Evolutionary conservation across 2,797 vertebrate genomes (phyloP), one percentile per base, ranked within the genome.

Genomic region (Mionectes olivaceus): DNA sequence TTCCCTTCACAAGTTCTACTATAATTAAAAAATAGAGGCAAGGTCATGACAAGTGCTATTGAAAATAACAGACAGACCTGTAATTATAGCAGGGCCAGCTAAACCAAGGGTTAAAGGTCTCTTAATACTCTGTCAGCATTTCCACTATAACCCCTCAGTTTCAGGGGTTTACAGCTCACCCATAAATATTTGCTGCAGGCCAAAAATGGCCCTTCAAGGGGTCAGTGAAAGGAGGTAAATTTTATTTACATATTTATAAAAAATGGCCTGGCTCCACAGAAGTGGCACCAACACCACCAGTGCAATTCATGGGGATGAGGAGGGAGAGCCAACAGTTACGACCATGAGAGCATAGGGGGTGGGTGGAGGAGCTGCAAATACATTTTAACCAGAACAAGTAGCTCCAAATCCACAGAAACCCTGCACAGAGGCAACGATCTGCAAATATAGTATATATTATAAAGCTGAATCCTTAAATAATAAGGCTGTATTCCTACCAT

Each of bases 141-240:
- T 95, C 89, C 89, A 91, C 73, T 96, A 94, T 90, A 95, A 95
- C 90, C 91, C 53, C 67, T 95, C 91, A 83, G 96, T 83, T 96
- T 95, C 96, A 97, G 94, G 84, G 96, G 95, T 97, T 97, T 97
- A 96, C 37, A 96, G 79, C 89, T 90, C 50, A 6, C 88, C 87
- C 84, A 95, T 96, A 97, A 97, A 97, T 97, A 97, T 97, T 97
- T 96, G 96, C 94, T 95, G 97, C 97, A 97, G 95, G 95, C 87
- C 90, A 93, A 96, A 97, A 95, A 74, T 70, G 81, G 76, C 81
- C 93, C 69, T 93, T 90, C 2, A 11, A 95, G 71, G 56, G 97
- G 82, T 97, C 93, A 97, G 91, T 32, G 68, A 81, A 86, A 83
- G 89, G 85, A 96, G 76, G 63, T 93, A 93, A 93, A 97, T 97